Evolutionary conservation across 2,888 invertebrate genomes (phyloP), one percentile per base, ranked within the genome.

Genomic region (Invenusta paracnida): DNA sequence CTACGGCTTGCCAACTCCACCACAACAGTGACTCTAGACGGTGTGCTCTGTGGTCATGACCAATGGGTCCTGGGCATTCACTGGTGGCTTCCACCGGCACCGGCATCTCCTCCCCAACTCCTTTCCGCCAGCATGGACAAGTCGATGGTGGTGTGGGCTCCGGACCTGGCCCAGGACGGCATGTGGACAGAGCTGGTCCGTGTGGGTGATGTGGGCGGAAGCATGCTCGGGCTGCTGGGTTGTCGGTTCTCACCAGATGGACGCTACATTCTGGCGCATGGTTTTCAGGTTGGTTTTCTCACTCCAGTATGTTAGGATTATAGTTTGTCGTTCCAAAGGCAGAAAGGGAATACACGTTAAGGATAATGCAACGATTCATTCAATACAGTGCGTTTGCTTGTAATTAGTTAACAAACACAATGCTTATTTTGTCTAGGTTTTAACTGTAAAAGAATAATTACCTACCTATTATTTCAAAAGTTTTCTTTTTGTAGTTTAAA

Each of bases 261-360:
- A 0, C 91, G 93, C 29, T 93, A 93, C 0, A 94, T 98, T 84
- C 90, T 97, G 88, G 96, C 94, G 0, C 95, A 96, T 90, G 95
- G 96, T n/a, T 97, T 95, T 90, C 95, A 95, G 90, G 97, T 97
- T 0, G 95, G 96, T 0, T 94, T n/a, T n/a, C 97, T 89, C 96
- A 97, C 90, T 93, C 95, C 85, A 96, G 96, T 96, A 11, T 17
- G n/a, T 66, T 11, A n/a, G n/a, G n/a, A n/a, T n/a, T n/a, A n/a
- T n/a, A n/a, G n/a, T n/a, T n/a, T n/a, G n/a, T n/a, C n/a, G n/a
- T n/a, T n/a, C n/a, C n/a, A n/a, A n/a, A n/a, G n/a, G n/a, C n/a
- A n/a, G n/a, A n/a, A n/a, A n/a, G n/a, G n/a, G n/a, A n/a, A n/a
- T n/a, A n/a, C n/a, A n/a, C n/a, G n/a, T n/a, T n/a, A n/a, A n/a